Evolutionary conservation across 1,140 invertebrate species (phyloP), one percentile per base, ranked within the genome.

Genomic region (Papilio polyxenes): DNA sequence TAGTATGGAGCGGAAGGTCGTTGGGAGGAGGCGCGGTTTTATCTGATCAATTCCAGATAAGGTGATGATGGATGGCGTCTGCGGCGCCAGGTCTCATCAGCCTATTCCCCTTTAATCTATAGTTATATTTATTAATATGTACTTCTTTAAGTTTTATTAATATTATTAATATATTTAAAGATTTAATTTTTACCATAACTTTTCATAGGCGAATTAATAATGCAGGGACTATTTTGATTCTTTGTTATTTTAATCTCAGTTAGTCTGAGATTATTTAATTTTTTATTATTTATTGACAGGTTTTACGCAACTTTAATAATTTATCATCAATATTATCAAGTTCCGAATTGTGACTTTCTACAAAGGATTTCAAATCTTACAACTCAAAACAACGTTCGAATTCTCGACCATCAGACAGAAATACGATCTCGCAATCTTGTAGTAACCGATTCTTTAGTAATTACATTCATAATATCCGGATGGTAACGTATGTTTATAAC

Each of bases 31-130:
- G 65, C 31, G 23, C 10, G 65, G 65, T 11, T 23, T 23, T 69
- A 69, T 69, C 65, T 37, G 65, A 69, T 69, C 31, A 69, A 69
- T 69, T 69, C 31, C 31, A 69, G 65, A 69, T 69, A 69, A 37
- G 23, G 65, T 69, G 65, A 69, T 69, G 65, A 69, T 69, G 65
- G 65, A 69, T 69, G 65, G 65, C 31, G 11, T 69, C 65, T 69
- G 31, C 23, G 31, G 10, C 65, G 31, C 10, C 23, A 20, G 62
- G 9, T 8, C 11, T 37, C 65, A 69, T 69, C 37, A 69, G 11
- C 10, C 10, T 65, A 17, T 11, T 65, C 10, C 10, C 9, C 20
- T 11, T 23, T 65, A 65, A 65, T 15, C 7, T 23, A 31, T 31
- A 31, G n/a, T 31, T 65, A 23, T 23, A 11, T 53, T 53, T 53